Evolutionary conservation across 2,113 vertebrate species (phyloP).

Genomic region (Dendrocopos noguchii): DNA sequence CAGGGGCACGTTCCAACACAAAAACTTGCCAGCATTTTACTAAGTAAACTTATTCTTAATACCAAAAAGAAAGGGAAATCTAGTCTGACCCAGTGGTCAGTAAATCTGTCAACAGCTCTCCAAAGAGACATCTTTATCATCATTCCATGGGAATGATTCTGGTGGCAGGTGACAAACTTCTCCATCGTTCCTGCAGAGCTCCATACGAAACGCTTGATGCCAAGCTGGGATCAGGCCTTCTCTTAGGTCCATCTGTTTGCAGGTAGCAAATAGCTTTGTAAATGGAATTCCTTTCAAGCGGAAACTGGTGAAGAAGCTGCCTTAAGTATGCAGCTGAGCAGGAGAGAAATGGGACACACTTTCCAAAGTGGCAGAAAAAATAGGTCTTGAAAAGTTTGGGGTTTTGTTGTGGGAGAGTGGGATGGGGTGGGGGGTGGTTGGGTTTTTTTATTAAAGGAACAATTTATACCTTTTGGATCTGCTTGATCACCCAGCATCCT

Average conservation of each 20-base stretch:
- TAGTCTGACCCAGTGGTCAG: neutral
- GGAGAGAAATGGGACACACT: neutral
- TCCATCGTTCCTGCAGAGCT: conserved; percentile 10
- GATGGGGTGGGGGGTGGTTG: neutral
- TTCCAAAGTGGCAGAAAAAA: neutral
- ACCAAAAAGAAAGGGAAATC: conserved; percentile 9
- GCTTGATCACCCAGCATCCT: neutral
- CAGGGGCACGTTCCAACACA: neutral
- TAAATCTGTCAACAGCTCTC: conserved; percentile 44
- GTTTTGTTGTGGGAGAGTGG: neutral
- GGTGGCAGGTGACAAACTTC: conserved; percentile 29
- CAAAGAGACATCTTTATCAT: conserved; percentile 33
- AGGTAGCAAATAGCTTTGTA: neutral
- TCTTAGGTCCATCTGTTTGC: neutral
- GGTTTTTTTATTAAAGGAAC: neutral
- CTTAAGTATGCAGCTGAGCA: neutral
- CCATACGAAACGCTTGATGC: neutral
- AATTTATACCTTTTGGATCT: neutral
- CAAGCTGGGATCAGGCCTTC: neutral
- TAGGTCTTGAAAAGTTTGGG: neutral
- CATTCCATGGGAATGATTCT: conserved; percentile 18
- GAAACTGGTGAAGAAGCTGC: neutral
- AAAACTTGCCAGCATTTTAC: neutral
- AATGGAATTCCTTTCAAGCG: neutral
- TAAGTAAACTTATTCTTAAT: conserved; percentile 13